phyloP scores from a whole-genome alignment of 2,888 invertebrate genomes.

The Hofmannophila pseudospretella region DNA sequence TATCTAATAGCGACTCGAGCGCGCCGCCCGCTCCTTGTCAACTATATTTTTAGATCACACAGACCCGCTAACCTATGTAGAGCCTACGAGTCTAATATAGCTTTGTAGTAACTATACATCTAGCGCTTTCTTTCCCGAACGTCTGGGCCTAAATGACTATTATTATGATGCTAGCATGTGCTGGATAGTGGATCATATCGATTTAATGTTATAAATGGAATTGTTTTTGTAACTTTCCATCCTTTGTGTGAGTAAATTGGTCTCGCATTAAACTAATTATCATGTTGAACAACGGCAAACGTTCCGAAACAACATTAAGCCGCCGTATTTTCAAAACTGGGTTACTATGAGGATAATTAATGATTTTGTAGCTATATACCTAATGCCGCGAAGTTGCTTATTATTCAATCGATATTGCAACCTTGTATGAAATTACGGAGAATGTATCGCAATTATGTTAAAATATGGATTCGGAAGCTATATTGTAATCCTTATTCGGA shows the following conservation, averaged over 20 bases:
- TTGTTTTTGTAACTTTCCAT: conserved; percentile 5
- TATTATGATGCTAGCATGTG: too few relatives aligned
- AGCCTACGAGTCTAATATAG: conserved; percentile 12
- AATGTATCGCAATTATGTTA: conserved; percentile 22
- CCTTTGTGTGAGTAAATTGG: conserved; percentile 3
- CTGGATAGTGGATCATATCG: too few relatives aligned
- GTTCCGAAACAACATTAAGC: too few relatives aligned
- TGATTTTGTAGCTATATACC: too few relatives aligned
- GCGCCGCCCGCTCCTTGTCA: too few relatives aligned
- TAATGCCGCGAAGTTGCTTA: conserved; percentile 13
- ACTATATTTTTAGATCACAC: conserved; percentile 62
- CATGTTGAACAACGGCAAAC: neutral
- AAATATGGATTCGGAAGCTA: conserved; percentile 19
- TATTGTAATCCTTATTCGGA: conserved; percentile 3
- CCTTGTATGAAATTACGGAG: conserved; percentile 38
- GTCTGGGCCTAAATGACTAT: too few relatives aligned
- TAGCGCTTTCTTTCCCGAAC: too few relatives aligned
- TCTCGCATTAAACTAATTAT: conserved; percentile 1
- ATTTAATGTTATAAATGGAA: conserved; percentile 8
- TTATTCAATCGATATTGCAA: conserved; percentile 48
- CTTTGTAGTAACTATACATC: too few relatives aligned
- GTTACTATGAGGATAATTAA: too few relatives aligned
- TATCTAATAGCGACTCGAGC: conserved; percentile 28
- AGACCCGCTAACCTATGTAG: too few relatives aligned
- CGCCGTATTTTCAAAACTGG: too few relatives aligned